These are phyloP conservation scores for Pangasius krempfi DNA, from an alignment of 2,797 vertebrate species.

Conservation along the genomic window DNA sequence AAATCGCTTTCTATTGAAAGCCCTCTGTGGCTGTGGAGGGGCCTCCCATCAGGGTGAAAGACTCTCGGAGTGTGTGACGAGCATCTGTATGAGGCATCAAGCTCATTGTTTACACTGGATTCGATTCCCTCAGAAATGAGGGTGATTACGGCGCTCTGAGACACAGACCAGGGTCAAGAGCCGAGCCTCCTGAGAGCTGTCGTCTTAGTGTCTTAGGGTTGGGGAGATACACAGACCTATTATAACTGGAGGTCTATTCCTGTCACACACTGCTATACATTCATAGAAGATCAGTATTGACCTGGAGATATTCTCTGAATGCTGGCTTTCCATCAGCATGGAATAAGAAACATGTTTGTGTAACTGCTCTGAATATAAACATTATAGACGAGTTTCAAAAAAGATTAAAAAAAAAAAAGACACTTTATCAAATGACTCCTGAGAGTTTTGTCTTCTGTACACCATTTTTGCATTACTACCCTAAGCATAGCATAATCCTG, in stretches of 20 bases:
- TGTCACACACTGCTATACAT: conserved; percentile 48
- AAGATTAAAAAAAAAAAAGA: background rate
- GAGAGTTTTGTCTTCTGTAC: background rate
- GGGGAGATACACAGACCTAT: conserved; percentile 49
- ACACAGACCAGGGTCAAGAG: conserved; percentile 58
- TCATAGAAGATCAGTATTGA: conserved; percentile 44
- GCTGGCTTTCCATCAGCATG: conserved; percentile 7
- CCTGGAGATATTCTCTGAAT: conserved; percentile 25
- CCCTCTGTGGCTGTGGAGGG: conserved; percentile 46
- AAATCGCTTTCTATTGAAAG: conserved; percentile 51
- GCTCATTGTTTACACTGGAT: conserved; percentile 58
- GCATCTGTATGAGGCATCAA: conserved; percentile 61
- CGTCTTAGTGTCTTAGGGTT: conserved; percentile 43
- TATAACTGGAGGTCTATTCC: conserved; percentile 50
- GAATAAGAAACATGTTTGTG: conserved; percentile 24
- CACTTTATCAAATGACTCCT: conserved; percentile 7
- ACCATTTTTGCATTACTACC: background rate
- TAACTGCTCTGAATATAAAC: conserved; percentile 25
- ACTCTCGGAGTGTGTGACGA: conserved; percentile 61
- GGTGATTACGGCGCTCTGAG: conserved; percentile 55
- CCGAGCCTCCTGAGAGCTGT: conserved; percentile 50
- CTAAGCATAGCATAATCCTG: background rate
- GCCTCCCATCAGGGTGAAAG: conserved; percentile 42
- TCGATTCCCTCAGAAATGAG: conserved; percentile 60
- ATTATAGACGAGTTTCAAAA: conserved; percentile 3